Evolutionary conservation across 2,888 invertebrate species (phyloP).

Genomic region (Pollenia amentaria): DNA sequence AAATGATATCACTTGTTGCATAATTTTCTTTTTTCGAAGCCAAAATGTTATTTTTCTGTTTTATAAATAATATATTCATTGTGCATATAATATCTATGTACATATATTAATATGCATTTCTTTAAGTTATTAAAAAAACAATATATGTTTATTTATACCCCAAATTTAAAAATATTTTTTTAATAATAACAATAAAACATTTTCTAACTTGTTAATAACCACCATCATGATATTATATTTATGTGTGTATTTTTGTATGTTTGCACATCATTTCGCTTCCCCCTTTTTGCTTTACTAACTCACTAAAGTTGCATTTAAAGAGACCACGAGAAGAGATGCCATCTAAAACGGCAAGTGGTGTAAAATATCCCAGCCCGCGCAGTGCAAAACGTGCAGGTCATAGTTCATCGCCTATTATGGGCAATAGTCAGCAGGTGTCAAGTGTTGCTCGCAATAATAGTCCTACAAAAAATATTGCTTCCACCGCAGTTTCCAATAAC

Average conservation of each 20-base stretch:
- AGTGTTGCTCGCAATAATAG: conserved; percentile 30
- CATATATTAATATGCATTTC: neutral
- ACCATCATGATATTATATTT: conserved; percentile 25
- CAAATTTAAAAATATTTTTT: neutral
- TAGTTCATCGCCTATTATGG: conserved; percentile 26
- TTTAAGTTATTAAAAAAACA: neutral
- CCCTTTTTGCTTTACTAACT: conserved; percentile 75
- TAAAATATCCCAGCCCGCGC: conserved; percentile 50
- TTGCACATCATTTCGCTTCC: conserved; percentile 74
- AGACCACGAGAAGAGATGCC: conserved; percentile 81
- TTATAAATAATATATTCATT: too few species aligned
- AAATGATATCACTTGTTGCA: too few species aligned
- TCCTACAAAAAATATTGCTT: conserved; percentile 51
- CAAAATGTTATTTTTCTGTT: too few species aligned
- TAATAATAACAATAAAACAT: conserved; percentile 11
- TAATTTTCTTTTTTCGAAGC: too few species aligned
- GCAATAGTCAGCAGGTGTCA: conserved; percentile 46
- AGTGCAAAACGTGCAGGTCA: conserved; percentile 65
- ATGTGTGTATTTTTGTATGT: conserved; percentile 56
- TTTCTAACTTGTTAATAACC: conserved; percentile 56
- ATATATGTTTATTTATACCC: neutral
- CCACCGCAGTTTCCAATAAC: conserved; percentile 42
- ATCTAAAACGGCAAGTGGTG: conserved; percentile 64
- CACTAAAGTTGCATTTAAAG: conserved; percentile 83
- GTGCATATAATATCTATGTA: too few species aligned